phyloP scores from a whole-genome alignment of 2,113 vertebrate species.

The Xyliphius kryptos region DNA sequence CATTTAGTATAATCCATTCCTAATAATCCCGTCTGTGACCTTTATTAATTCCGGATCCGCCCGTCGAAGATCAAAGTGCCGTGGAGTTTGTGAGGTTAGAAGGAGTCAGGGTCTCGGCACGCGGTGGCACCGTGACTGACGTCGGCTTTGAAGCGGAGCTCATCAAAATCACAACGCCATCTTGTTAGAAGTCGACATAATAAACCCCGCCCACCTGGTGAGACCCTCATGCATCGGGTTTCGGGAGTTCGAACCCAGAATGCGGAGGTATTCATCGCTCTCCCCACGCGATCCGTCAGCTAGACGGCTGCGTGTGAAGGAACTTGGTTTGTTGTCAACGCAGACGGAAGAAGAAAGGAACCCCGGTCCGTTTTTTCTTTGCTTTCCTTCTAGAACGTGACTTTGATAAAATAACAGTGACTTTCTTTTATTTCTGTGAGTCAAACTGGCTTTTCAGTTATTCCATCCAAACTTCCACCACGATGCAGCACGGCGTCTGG shows the following conservation, averaged over 20 bases:
- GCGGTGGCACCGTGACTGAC: neutral
- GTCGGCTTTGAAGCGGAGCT: neutral
- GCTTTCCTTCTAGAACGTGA: too few relatives aligned
- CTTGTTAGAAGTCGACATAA: neutral
- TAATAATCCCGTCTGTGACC: constrained; percentile 13
- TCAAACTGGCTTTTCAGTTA: too few relatives aligned
- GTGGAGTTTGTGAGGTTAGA: neutral
- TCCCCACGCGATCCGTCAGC: neutral
- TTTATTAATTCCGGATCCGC: neutral
- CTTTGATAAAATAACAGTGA: too few relatives aligned
- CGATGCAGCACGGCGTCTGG: too few relatives aligned
- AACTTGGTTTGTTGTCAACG: too few relatives aligned
- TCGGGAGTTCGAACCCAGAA: neutral
- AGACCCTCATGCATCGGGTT: neutral
- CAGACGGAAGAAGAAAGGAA: too few relatives aligned
- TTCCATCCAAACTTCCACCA: too few relatives aligned
- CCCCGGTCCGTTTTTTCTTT: too few relatives aligned
- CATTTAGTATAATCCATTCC: constrained; percentile 30
- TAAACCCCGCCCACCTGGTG: neutral
- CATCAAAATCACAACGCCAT: neutral
- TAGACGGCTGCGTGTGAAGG: neutral
- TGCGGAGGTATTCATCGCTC: neutral
- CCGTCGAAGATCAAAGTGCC: neutral
- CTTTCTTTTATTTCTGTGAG: too few relatives aligned
- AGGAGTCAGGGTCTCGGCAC: neutral